phyloP scores from a whole-genome alignment of 2,888 invertebrate species.

The Agriopis leucophaearia region DNA sequence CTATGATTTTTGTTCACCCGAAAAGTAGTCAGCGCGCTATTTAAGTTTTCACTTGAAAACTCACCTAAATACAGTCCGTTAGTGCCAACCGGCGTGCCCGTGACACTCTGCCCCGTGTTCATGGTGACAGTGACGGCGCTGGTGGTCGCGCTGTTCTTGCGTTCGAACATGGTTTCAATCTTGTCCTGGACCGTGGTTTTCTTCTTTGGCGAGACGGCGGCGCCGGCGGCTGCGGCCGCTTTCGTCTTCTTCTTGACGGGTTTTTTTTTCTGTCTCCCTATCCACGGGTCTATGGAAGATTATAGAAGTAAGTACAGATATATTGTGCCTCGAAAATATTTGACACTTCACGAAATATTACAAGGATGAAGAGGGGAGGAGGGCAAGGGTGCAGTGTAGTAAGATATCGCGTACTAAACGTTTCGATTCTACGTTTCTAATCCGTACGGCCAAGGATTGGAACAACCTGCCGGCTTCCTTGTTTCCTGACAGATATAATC shows the following conservation, averaged over 20 bases:
- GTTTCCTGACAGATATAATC: no score
- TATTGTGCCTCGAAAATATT: not conserved
- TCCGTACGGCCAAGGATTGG: no score
- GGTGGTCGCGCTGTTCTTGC: conserved; percentile 70
- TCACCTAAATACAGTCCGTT: conserved; percentile 77
- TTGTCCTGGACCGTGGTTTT: conserved; percentile 92
- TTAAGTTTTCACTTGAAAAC: no score
- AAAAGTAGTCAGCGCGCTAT: no score
- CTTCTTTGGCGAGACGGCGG: conserved; percentile 78
- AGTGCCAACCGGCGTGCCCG: conserved; percentile 80
- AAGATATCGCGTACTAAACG: no score
- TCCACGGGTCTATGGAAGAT: conserved; percentile 90
- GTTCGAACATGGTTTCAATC: conserved; percentile 89
- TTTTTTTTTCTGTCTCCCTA: conserved; percentile 88
- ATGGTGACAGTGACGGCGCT: conserved; percentile 62
- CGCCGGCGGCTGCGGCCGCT: conserved; percentile 71
- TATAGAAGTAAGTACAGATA: not conserved
- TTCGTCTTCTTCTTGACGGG: conserved; percentile 87
- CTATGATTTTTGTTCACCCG: no score
- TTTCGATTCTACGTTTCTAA: no score
- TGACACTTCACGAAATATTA: no score
- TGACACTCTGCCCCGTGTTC: conserved; percentile 66
- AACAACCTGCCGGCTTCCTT: no score
- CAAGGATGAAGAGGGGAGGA: no score
- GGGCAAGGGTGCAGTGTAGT: no score